Percentiles rank a stretch among this genome's conserved stretches.
phyloP scores from a whole-genome alignment of 2,888 invertebrate species.

The Trichacis sp. region DNA sequence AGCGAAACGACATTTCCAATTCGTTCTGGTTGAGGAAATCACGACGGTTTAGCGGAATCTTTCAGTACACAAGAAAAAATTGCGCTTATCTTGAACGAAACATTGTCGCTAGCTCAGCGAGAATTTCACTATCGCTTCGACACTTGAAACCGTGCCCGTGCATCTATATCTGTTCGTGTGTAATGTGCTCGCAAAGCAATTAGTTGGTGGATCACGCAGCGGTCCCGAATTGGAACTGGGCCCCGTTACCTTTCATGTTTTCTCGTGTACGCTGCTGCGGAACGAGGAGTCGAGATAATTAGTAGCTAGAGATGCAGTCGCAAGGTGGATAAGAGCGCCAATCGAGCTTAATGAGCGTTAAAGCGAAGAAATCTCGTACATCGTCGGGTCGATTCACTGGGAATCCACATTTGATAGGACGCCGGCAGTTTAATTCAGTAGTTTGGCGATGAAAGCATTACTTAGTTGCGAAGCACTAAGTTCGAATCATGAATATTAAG shows the following conservation, averaged over 20 bases:
- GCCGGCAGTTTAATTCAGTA: not conserved
- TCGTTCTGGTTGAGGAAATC: no score
- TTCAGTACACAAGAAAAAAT: no score
- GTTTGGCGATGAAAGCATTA: not conserved
- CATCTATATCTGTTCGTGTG: slow-evolving; percentile 8
- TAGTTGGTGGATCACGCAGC: slow-evolving; percentile 62
- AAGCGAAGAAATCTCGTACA: slow-evolving; percentile 41
- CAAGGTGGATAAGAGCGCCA: slow-evolving; percentile 47
- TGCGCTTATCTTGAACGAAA: no score
- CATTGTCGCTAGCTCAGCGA: no score
- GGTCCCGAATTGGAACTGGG: slow-evolving; percentile 53
- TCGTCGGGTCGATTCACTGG: slow-evolving; percentile 15
- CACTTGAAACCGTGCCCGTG: no score
- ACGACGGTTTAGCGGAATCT: no score
- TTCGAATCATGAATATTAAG: no score
- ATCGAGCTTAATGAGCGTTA: slow-evolving; percentile 46
- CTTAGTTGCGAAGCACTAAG: no score
- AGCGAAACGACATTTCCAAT: no score
- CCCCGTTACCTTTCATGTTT: slow-evolving; percentile 14
- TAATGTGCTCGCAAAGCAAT: slow-evolving; percentile 52
- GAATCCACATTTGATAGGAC: slow-evolving; percentile 33
- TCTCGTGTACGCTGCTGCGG: slow-evolving; percentile 37
- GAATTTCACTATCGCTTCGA: no score
- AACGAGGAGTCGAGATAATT: slow-evolving; percentile 58
- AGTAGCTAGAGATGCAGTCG: slow-evolving; percentile 65